phyloP scores from a whole-genome alignment of 1,140 invertebrate genomes.

The Anastatus disparis region DNA sequence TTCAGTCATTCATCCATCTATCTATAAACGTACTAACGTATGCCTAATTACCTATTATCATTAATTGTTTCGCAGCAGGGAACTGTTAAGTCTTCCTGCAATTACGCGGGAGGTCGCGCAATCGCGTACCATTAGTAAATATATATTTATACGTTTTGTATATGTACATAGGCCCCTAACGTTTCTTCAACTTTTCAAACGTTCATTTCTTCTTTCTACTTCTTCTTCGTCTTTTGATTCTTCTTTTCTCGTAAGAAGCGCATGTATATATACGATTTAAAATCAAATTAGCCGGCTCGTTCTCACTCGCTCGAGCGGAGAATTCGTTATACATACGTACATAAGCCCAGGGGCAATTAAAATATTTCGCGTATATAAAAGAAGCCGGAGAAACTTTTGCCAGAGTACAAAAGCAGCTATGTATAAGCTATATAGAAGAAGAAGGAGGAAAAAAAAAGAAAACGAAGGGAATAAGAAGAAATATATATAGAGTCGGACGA shows the following conservation, averaged over 20 bases:
- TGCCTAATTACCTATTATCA: conserved; percentile 41
- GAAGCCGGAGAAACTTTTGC: too few species aligned
- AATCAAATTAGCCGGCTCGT: conserved; percentile 36
- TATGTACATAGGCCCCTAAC: too few species aligned
- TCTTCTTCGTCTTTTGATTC: background rate
- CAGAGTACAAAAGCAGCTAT: background rate
- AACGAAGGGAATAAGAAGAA: background rate
- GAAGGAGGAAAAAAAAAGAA: background rate
- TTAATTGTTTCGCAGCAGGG: conserved; percentile 41
- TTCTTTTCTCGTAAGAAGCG: conserved; percentile 15
- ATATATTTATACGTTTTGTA: background rate
- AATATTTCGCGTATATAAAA: conserved; percentile 30
- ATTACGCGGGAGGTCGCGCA: conserved; percentile 37
- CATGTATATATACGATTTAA: too few species aligned
- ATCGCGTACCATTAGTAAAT: too few species aligned
- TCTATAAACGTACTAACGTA: background rate
- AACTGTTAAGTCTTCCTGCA: conserved; percentile 37
- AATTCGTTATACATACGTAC: too few species aligned
- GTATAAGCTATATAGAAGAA: background rate
- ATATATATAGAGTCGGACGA: background rate
- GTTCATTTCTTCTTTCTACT: background rate
- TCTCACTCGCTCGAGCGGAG: conserved; percentile 34
- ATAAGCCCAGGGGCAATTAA: conserved; percentile 34
- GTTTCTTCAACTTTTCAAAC: background rate
- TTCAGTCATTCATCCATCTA: background rate